A percentile compares a stretch with the other conserved stretches of the same genome.
Evolutionary conservation across 2,888 invertebrate species (phyloP).

Genomic region (Anaspis maculata): DNA sequence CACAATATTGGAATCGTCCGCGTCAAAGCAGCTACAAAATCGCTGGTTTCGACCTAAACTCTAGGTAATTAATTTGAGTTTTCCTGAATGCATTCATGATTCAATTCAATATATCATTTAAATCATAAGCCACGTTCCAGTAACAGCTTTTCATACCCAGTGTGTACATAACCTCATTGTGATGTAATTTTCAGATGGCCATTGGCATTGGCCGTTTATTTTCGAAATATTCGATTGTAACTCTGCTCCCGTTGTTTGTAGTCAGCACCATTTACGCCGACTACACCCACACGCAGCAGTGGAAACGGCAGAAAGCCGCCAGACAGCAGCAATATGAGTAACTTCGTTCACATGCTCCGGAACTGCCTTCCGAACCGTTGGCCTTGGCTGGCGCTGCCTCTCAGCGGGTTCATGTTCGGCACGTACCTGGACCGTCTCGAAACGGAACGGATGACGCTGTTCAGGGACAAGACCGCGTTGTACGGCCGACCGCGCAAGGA

Average conservation of each 20-base stretch:
- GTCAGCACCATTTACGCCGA: constrained; percentile 59
- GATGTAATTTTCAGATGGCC: constrained; percentile 45
- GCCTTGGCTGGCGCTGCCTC: constrained; percentile 45
- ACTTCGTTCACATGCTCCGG: no score
- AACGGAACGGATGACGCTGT: constrained; percentile 61
- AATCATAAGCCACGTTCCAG: no score
- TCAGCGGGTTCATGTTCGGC: constrained; percentile 53
- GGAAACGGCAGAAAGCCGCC: constrained; percentile 46
- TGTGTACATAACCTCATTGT: no score
- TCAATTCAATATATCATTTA: no score
- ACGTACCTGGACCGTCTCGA: constrained; percentile 59
- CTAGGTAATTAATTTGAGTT: no score
- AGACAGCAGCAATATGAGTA: constrained; percentile 42
- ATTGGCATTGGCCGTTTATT: constrained; percentile 41
- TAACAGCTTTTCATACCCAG: no score
- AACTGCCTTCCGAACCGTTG: constrained; percentile 45
- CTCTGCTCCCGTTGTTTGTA: constrained; percentile 57
- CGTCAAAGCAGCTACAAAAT: no score
- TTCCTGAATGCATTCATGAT: no score
- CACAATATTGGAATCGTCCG: no score
- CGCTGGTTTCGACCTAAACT: no score
- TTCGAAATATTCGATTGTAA: constrained; percentile 57
- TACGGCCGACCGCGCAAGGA: constrained; percentile 59
- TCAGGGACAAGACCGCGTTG: constrained; percentile 71
- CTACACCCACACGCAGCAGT: constrained; percentile 62